These are phyloP conservation scores for Eueremaeus valkanovi DNA, from an alignment of 2,888 invertebrate genomes.

Conservation along the genomic window DNA sequence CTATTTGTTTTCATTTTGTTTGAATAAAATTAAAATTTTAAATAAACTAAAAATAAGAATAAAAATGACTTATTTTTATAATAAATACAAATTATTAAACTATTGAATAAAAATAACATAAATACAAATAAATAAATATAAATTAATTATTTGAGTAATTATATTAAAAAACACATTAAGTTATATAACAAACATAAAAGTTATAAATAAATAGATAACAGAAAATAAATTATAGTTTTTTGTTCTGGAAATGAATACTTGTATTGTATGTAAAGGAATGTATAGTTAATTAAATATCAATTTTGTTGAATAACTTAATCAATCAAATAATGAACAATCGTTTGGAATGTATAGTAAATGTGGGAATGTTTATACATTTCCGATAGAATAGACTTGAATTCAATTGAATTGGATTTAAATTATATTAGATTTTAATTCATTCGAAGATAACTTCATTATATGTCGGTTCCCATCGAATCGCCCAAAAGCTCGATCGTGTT, in stretches of 20 bases:
- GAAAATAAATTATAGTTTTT: background rate
- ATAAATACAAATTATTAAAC: background rate
- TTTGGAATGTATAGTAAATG: constrained; percentile 11
- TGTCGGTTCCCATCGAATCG: background rate
- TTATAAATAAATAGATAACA: background rate
- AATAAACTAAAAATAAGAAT: too few relatives aligned
- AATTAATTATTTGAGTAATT: background rate
- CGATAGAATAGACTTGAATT: background rate
- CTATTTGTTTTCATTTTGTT: background rate
- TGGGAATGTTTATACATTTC: background rate
- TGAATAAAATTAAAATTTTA: background rate
- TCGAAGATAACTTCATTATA: constrained; percentile 14
- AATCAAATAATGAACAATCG: background rate
- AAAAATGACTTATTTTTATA: background rate
- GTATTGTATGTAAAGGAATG: constrained; percentile 9
- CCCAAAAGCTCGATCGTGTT: constrained; percentile 33
- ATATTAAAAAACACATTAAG: background rate
- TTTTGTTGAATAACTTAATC: background rate
- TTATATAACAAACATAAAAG: background rate
- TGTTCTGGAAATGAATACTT: background rate
- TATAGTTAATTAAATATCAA: background rate
- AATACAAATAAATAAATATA: background rate
- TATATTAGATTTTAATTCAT: constrained; percentile 4
- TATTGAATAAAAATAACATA: background rate
- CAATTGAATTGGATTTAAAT: background rate